Base-by-base conservation (phyloP, 2,888 invertebrate genomes). In the Metalampra italica region DNA sequence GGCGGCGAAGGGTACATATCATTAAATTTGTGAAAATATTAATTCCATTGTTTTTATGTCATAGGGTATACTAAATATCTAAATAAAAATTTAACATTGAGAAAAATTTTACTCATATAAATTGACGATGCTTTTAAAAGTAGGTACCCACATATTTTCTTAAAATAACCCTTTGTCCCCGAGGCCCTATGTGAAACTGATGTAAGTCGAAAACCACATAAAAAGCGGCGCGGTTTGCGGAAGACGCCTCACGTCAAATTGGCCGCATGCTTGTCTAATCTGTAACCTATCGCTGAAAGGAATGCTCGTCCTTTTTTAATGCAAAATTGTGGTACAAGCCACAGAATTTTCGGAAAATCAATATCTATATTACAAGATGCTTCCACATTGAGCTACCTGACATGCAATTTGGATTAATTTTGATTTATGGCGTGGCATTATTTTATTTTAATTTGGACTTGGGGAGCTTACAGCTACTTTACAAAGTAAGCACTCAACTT, bases 271-370 rank as follows among this genome's bases (percentile, higher is more conserved):
- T 73, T 69, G 71, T 78, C 80, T 87, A 87, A 88, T 88, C 87
- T 85, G 87, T 82, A 85, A 87, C 78, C 85, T 87, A 87, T 88
- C 85, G 77, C 74, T 75, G 75, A 75, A 82, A 79, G 78, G 73
- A 74, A 81, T 75, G 77, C 75, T 70, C 70, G 67, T 76, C 67
- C 72, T 85, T 86, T 85, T 85, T 84, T 82, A 78, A 81, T 77
- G 65, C 62, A 54, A 59, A 62, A 43, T 47, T 59, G 51, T 62
- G 76, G 72, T 53, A 7, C 56, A 77, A 76, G 54, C 29, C 8
- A 60, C 4, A 46, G 57, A 63, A 55, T 9, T 7, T 11, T 11
- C 7, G 7, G 7, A 11, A 38, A 7, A 38, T 8, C 2, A 38
- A 38, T 5, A 5, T 22, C 22, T 5, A 22, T 22, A 5, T 5